phyloP scores from a whole-genome alignment of 2,888 invertebrate genomes.

The Slavum lentiscoides region DNA sequence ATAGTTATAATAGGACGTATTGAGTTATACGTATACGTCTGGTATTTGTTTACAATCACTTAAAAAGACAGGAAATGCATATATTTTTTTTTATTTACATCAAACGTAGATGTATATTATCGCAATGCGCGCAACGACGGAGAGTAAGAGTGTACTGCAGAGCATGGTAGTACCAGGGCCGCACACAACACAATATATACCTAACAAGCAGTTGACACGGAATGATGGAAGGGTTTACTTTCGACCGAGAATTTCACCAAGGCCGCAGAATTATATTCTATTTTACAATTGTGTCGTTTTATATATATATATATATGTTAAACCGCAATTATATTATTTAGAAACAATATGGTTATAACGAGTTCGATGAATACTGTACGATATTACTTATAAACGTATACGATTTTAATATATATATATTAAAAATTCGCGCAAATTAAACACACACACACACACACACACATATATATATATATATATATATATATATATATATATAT shows the following conservation, averaged over 20 bases:
- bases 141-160: conserved; percentile 28
- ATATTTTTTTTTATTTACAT: not conserved
- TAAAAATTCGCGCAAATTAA: not conserved
- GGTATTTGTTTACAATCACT: not conserved
- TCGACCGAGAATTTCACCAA: conserved; percentile 19
- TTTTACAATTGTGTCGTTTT: conserved; percentile 11
- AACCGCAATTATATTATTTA: conserved; percentile 23
- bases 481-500: not conserved
- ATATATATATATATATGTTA: not conserved
- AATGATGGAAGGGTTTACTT: conserved; percentile 42
- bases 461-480: not conserved
- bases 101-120: not conserved
- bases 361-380: not conserved
- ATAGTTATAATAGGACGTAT: no score
- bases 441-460: no score
- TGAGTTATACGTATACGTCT: no score
- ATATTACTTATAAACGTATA: no score
- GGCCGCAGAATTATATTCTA: not conserved
- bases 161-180: conserved; percentile 48
- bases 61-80: conserved; percentile 28
- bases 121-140: conserved; percentile 5
- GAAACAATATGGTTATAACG: not conserved
- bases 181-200: conserved; percentile 5
- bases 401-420: not conserved
- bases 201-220: conserved; percentile 48